Evolutionary conservation across 2,797 vertebrate genomes (phyloP), one percentile per base, ranked within the genome.

Genomic region (Pseudochaenichthys georgianus): DNA sequence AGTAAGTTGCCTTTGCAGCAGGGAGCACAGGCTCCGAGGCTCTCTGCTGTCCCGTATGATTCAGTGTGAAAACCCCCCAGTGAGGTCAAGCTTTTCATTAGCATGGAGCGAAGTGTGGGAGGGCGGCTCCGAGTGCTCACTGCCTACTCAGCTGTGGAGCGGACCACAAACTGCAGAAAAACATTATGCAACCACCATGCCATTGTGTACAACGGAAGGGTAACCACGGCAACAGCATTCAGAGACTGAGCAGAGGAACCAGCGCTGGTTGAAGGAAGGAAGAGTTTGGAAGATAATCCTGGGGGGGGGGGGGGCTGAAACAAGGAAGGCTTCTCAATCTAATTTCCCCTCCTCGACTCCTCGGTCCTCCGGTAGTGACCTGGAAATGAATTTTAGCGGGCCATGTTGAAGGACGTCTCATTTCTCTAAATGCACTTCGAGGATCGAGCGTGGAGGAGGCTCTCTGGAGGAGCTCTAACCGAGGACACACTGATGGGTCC

Each of bases 181-280:
- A 79, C 83, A 87, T 94, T 95, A 95, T 73, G 93, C 92, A 95
- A 95, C 91, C 87, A 19, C 82, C 81, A 46, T 61, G 84, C 78
- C 75, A 86, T 90, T 91, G 92, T 94, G 86, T 88, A 90, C 82
- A 23, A 76, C 66, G 82, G 90, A 91, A 86, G 78, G 81, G 94
- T 95, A 92, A 91, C 95, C 94, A 94, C 66, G 83, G 94, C 93
- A 95, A 96, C 95, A 71, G 84, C 81, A 88, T 66, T 85, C 54
- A 83, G 90, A 83, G 58, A 43, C 69, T 3, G 74, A 89, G 82
- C 74, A 62, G 81, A 85, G 88, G 83, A 82, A 86, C 77, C 51
- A 13, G 61, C 0, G 45, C 63, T 67, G 77, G 50, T 70, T 70
- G 41, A 63, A 91, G 86, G 88, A 86, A 90, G 88, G 79, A 90